Base-by-base conservation (phyloP, 2,113 vertebrate species). In the Cochlearius cochlearius region DNA sequence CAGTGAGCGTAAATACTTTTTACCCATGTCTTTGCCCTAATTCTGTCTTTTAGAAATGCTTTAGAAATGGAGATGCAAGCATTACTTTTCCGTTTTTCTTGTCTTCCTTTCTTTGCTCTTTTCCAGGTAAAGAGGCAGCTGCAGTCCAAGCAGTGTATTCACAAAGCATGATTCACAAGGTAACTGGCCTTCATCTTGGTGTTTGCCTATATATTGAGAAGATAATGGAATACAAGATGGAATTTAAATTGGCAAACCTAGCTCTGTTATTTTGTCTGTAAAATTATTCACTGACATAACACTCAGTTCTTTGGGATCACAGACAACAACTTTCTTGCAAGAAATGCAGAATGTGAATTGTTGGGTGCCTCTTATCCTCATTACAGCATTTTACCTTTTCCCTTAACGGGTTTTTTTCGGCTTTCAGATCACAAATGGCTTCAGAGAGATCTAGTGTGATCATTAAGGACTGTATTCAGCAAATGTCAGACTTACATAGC, bases 221-320 rank as follows among this genome's bases (percentile, higher is more conserved):
- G 29, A 75, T 77, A 96, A 93, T 74, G 27, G 76, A 91, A 93
- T 53, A 15, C 72, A 38, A 92, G 53, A 90, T 74, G 34, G 43
- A 91, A 90, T 93, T 95, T 84, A 95, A 94, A 91, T 63, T 95
- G 47, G 30, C 43, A 96, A 92, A 88, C 34, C 14, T 68, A 84
- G 3, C 16, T 86, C 52, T 53, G 63, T 88, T 91, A 92, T 78
- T 91, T 95, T 90, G 50, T 94, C 81, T 71, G 56, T 53, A 94
- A 93, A 93, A 81, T 76, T 93, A 89, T 74, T 87, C 88, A 77
- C 88, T 81, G 76, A 86, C 36, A 45, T 62, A 92, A 94, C 10
- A 60, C 21, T 73, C 39, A 80, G 29, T 56, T 91, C 36, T 89
- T 80, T 69, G 62, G 43, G 66, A 94, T 95, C 86, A 76, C 39